Conservation (phyloP, 2,797 vertebrate genomes). For the Girardinus metallicus region DNA sequence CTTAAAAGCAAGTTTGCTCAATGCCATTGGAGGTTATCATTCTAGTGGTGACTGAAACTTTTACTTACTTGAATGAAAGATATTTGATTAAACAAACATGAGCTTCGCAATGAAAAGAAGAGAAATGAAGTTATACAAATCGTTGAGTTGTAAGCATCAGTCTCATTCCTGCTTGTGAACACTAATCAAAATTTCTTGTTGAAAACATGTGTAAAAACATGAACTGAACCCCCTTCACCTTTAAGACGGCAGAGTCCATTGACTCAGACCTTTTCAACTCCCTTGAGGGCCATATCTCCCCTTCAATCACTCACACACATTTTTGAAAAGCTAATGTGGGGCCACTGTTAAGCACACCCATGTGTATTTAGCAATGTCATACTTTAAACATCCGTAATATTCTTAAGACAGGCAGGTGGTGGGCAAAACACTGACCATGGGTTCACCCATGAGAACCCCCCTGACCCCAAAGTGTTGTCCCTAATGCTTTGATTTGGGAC, state of each 20-base stretch:
- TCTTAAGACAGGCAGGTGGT: conserved; percentile 80
- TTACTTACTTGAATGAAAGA: not conserved
- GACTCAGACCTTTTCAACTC: conserved; percentile 72
- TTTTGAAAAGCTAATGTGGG: conserved; percentile 74
- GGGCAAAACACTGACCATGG: conserved; percentile 69
- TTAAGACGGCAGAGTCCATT: conserved; percentile 71
- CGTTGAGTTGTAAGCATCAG: conserved; percentile 1
- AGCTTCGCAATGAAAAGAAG: conserved; percentile 3
- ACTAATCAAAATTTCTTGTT: conserved; percentile 43
- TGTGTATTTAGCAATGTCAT: conserved; percentile 80
- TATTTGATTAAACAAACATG: not conserved
- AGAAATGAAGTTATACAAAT: not conserved
- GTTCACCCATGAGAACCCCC: conserved; percentile 51
- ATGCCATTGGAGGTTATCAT: not conserved
- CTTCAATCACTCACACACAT: conserved; percentile 78
- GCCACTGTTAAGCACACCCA: conserved; percentile 74
- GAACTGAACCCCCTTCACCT: conserved; percentile 60
- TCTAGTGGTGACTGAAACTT: not conserved
- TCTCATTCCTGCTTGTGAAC: conserved; percentile 38
- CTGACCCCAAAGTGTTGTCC: conserved; percentile 53
- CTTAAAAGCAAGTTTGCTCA: not conserved
- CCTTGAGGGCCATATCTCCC: conserved; percentile 75
- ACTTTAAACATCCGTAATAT: conserved; percentile 75
- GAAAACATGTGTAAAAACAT: conserved; percentile 62
- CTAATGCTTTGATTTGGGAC: conserved; percentile 72